Percentiles rank a stretch among this genome's conserved stretches.
Evolutionary conservation across 2,888 invertebrate genomes (phyloP).

Genomic region (Drosophila helvetica): DNA sequence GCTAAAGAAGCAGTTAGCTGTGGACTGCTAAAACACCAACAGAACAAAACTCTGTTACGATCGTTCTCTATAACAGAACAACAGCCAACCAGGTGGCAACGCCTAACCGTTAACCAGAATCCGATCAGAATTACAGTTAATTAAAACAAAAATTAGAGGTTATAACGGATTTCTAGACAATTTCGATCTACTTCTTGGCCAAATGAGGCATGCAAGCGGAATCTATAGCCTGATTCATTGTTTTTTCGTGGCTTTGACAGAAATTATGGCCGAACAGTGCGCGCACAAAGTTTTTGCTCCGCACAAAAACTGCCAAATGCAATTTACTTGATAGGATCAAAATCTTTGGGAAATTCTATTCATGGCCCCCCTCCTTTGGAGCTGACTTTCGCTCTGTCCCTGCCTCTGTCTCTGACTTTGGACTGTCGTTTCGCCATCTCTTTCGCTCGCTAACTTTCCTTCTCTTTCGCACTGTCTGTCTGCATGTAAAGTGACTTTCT

Average conservation of each 20-base stretch:
- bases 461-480: constrained; percentile 11
- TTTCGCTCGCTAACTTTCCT: background rate
- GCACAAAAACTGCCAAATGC: constrained; percentile 81
- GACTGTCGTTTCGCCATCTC: constrained; percentile 18
- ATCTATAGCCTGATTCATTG: constrained; percentile 45
- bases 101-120: constrained; percentile 7
- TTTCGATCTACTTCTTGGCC: constrained; percentile 25
- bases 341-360: constrained; percentile 63
- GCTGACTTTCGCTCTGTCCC: constrained; percentile 6
- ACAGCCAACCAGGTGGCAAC: constrained; percentile 1
- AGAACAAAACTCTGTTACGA: constrained; percentile 31
- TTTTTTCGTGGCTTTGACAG: constrained; percentile 32
- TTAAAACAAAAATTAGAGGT: constrained; percentile 9
- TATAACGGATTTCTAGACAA: constrained; percentile 20
- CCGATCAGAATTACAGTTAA: constrained; percentile 3
- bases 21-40: constrained; percentile 11
- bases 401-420: constrained; percentile 17
- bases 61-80: constrained; percentile 42
- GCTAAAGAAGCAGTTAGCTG: constrained; percentile 61
- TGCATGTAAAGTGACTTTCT: constrained; percentile 69
- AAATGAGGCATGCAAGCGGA: constrained; percentile 40
- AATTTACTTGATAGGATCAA: constrained; percentile 84
- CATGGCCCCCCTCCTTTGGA: background rate
- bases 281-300: constrained; percentile 69
- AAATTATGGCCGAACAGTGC: constrained; percentile 56